Evolutionary conservation across 2,797 vertebrate species (phyloP), one percentile per base, ranked within the genome.

Genomic region (Calcarius lapponicus): DNA sequence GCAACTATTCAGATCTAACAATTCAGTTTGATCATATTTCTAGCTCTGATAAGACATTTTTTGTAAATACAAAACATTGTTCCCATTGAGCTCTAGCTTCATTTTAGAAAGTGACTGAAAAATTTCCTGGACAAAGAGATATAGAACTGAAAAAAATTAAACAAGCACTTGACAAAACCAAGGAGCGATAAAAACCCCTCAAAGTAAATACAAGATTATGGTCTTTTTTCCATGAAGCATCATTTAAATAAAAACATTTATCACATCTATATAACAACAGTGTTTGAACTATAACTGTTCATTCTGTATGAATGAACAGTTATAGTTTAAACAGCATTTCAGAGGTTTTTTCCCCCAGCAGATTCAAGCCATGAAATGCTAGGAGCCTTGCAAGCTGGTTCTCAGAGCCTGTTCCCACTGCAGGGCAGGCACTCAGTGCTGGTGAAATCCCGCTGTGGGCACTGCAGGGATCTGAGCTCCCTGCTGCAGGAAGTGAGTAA

Each of bases 401-500:
- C 34, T 64, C 2, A 0, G 69, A 78, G 65, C 21, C 71, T 36
- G 24, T 29, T 78, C 71, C 79, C 72, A 16, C 34, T 78, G 42
- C 0, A 1, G 66, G 80, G 51, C 79, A 80, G 75, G 28, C 79
- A 74, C 13, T 6, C 14, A 32, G 18, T 10, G 38, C 24, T 38
- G 67, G 43, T 56, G 67, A 32, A 48, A 61, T 94, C 61, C 86
- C 26, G 17, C 67, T 74, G 56, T 5, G 50, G 71, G 25, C 50
- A 57, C 75, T 83, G 88, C 22, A 48, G 72, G 70, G 47, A 72
- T 87, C 75, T 8, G 57, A 78, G 89, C 1, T 87, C 87, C 47
- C 81, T 87, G 76, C 57, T 8, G 15, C 86, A 94, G 95, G 95
- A 97, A 96, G 85, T 96, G 93, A 97, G 81, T 96, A 95, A 97